A percentile compares a stretch with the other conserved stretches of the same genome.
Evolutionary conservation across 2,113 vertebrate genomes (phyloP).

Genomic region (Sterrhoptilus dennistouni): DNA sequence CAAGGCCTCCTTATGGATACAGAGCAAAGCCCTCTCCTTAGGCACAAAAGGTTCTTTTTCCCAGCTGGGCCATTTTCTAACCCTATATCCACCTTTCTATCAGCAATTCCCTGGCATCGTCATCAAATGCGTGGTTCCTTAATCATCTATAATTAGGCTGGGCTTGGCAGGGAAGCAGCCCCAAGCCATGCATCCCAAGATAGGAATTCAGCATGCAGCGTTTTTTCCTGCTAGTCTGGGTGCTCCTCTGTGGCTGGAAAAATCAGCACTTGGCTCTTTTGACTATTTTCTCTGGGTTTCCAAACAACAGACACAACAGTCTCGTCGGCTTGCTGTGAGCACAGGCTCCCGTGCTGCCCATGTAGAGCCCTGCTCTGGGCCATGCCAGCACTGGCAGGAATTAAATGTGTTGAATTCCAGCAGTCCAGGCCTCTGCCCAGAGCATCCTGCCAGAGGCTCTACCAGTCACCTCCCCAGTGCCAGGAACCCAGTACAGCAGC

Average conservation of each 20-base stretch:
- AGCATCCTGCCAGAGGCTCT: background rate
- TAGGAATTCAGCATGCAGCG: constrained; percentile 7
- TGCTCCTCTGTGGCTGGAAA: constrained; percentile 44
- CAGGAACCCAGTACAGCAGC: background rate
- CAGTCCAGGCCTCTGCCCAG: background rate
- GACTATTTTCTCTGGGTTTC: constrained; percentile 10
- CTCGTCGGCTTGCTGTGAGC: background rate
- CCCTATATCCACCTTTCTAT: constrained; percentile 4
- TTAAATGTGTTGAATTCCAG: background rate
- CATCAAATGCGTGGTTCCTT: background rate
- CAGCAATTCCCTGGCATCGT: constrained; percentile 13
- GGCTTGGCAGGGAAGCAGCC: constrained; percentile 29
- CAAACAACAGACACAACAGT: constrained; percentile 29
- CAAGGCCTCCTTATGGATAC: background rate
- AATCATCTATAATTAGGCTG: constrained; percentile 1
- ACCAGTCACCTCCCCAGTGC: background rate
- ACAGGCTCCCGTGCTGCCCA: background rate
- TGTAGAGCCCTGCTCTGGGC: background rate
- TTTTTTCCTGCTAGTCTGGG: constrained; percentile 38
- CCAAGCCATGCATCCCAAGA: background rate
- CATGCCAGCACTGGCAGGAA: background rate
- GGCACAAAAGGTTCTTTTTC: background rate
- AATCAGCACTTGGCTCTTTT: background rate
- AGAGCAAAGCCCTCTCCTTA: background rate
- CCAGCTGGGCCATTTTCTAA: background rate